These are phyloP conservation scores for Drosophila leonis DNA, from an alignment of 2,888 invertebrate species.

Conservation along the genomic window DNA sequence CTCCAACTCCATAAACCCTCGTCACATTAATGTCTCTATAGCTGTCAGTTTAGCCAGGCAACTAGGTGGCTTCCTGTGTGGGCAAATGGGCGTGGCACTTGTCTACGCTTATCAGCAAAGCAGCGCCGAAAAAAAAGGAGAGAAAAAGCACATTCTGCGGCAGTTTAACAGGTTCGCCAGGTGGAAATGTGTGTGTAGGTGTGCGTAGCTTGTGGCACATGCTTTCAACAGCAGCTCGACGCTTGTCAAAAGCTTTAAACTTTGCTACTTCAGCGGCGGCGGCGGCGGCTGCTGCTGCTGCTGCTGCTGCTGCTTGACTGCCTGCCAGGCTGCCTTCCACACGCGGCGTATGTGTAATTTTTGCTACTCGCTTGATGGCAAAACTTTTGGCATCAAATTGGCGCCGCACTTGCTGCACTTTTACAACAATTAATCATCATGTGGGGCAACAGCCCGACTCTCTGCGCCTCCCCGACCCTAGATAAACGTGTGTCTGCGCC, in stretches of 20 bases:
- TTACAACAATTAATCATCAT: constrained; percentile 72
- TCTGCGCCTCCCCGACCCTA: not conserved
- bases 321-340: constrained; percentile 20
- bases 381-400: constrained; percentile 80
- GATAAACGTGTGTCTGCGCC: constrained; percentile 24
- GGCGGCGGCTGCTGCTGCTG: not conserved
- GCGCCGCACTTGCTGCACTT: constrained; percentile 59
- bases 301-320: not conserved
- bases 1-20: constrained; percentile 59
- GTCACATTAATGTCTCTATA: constrained; percentile 81
- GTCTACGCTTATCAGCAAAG: constrained; percentile 67
- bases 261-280: constrained; percentile 34
- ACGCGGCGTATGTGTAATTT: constrained; percentile 56
- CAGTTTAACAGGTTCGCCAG: constrained; percentile 71
- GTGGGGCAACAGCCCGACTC: constrained; percentile 22
- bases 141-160: constrained; percentile 64
- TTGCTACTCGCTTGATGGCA: constrained; percentile 55
- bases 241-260: constrained; percentile 64
- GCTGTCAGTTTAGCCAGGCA: constrained; percentile 75
- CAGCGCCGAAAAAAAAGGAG: constrained; percentile 1
- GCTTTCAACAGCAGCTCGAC: constrained; percentile 64
- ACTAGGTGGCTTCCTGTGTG: constrained; percentile 26
- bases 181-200: constrained; percentile 54
- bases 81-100: constrained; percentile 44
- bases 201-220: constrained; percentile 60